These are phyloP conservation scores for Ranitomeya imitator DNA, from an alignment of 2,113 vertebrate genomes.

Conservation along the genomic window DNA sequence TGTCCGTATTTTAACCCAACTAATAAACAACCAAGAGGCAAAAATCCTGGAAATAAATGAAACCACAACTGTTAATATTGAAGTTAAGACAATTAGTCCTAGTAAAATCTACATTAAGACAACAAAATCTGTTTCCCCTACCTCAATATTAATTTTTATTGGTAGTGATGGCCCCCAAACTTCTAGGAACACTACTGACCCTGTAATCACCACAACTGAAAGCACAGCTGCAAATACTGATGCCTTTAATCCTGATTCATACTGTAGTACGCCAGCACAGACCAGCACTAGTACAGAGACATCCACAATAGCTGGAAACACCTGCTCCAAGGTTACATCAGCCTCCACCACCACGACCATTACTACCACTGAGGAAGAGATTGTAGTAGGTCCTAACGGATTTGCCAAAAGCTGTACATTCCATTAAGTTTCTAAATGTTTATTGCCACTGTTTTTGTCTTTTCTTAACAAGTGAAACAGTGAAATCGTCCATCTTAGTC, in stretches of 20 bases:
- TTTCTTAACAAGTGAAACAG: neutral
- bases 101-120: slow-evolving; percentile 21
- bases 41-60: slow-evolving; percentile 47
- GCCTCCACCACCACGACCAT: slow-evolving; percentile 32
- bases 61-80: slow-evolving; percentile 35
- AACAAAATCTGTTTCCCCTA: slow-evolving; percentile 34
- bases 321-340: slow-evolving; percentile 39
- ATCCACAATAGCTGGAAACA: slow-evolving; percentile 30
- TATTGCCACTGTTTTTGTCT: neutral
- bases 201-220: slow-evolving; percentile 25
- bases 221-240: slow-evolving; percentile 33
- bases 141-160: slow-evolving; percentile 18
- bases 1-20: slow-evolving; percentile 30
- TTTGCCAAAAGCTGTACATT: slow-evolving; percentile 32
- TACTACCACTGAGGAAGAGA: slow-evolving; percentile 42
- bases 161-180: neutral
- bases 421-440: neutral
- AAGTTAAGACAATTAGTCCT: slow-evolving; percentile 24
- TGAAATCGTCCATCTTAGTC: neutral
- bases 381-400: slow-evolving; percentile 44
- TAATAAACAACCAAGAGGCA: slow-evolving; percentile 14
- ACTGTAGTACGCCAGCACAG: slow-evolving; percentile 39
- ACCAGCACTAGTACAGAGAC: slow-evolving; percentile 39
- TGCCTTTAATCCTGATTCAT: neutral
- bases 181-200: slow-evolving; percentile 1